These are phyloP conservation scores for Himalopsyche kuldschensis DNA, from an alignment of 2,888 invertebrate species.

Conservation along the genomic window DNA sequence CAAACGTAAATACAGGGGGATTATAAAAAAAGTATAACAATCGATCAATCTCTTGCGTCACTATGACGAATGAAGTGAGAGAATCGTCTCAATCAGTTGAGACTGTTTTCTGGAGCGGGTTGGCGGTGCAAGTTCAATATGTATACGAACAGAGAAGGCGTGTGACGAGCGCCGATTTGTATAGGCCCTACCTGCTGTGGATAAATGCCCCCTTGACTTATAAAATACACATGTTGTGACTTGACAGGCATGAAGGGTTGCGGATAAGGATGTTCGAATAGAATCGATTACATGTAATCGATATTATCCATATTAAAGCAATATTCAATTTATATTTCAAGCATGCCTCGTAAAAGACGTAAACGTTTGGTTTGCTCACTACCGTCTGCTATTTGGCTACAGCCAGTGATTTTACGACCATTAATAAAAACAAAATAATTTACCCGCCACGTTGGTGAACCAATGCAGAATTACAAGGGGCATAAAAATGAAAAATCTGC, in stretches of 20 bases:
- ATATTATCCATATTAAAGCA: no score
- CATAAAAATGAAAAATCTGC: no score
- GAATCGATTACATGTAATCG: neutral
- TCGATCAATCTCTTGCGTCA: constrained; percentile 17
- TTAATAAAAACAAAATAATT: no score
- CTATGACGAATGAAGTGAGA: constrained; percentile 26
- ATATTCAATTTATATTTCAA: no score
- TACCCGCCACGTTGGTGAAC: no score
- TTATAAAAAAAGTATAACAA: neutral
- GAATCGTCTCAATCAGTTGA: constrained; percentile 5
- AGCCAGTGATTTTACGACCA: no score
- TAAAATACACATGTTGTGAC: constrained; percentile 39
- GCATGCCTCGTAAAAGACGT: no score
- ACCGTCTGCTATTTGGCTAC: no score
- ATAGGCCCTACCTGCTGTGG: constrained; percentile 32
- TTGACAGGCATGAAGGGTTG: constrained; percentile 22
- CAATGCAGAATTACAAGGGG: no score
- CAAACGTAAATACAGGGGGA: neutral
- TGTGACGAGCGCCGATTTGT: constrained; percentile 36
- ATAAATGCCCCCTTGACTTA: constrained; percentile 28
- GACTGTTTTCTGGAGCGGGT: neutral
- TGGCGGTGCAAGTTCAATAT: neutral
- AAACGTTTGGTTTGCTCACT: no score
- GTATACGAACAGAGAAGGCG: neutral
- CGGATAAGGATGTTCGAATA: neutral